Evolutionary conservation across 2,888 invertebrate species (phyloP), one percentile per base, ranked within the genome.

Genomic region (Nymphalis c-album): DNA sequence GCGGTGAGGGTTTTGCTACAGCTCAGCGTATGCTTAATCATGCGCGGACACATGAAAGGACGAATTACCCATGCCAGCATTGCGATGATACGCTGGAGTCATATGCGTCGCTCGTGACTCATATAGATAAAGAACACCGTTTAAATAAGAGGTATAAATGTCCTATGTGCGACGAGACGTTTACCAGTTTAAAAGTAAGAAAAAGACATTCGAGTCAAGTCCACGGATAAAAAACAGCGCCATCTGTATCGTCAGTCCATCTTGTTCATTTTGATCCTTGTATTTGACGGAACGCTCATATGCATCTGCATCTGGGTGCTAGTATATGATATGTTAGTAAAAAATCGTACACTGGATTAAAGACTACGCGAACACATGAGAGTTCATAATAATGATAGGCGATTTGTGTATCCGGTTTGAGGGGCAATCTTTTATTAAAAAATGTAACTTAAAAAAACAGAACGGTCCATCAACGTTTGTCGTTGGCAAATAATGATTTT

Each of bases 271-370:
- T 92, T 91, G 64, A 90, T 55, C 74, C 91, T 2, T 90, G 90
- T 76, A 91, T 91, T 66, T 79, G 86, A 0, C 76, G 91, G 8
- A 91, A 90, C 0, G 86, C 89, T 0, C 92, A 92, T 66, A 85
- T 92, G 20, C 79, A 6, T 88, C 86, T 50, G 63, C 94, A 94
- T 71, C 90, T 92, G 0, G 93, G 92, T 0, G 91, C 90, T 47
- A 88, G 93, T 75, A 93, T 93, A 47, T 94, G 94, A 69, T 90
- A 92, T 68, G 87, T 93, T 16, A 94, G 93, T 69, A 87, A 91
- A 69, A 93, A 93, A 72, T 83, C 89, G 0, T 92, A 92, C 68
- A 91, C 91, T 1, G 81, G 92, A 22, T 70, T 90, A 60, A 91
- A 91, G 71, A 91, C 92, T 92, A 17, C 75, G 90, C 1, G 91